These are phyloP conservation scores for Cuculus canorus DNA, from an alignment of 2,797 vertebrate species.

Conservation along the genomic window DNA sequence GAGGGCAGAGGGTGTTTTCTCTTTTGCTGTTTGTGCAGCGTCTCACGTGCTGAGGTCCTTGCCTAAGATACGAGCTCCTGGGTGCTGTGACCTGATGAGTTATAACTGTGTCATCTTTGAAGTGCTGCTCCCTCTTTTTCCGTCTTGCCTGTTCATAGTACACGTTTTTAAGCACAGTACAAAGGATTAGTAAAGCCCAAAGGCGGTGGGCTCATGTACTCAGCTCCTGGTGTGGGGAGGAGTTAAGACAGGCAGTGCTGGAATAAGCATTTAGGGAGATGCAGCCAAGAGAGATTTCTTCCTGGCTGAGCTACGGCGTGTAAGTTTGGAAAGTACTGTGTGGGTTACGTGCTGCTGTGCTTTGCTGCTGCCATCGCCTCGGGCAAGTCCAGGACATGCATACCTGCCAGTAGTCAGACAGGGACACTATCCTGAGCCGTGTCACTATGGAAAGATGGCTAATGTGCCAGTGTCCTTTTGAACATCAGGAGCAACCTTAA, in stretches of 20 bases:
- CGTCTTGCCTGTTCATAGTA: not conserved
- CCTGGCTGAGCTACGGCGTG: not conserved
- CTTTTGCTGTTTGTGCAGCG: not conserved
- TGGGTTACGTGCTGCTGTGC: not conserved
- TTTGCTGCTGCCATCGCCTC: not conserved
- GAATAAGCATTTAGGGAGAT: slow-evolving; percentile 32
- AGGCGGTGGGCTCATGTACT: not conserved
- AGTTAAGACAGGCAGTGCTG: slow-evolving; percentile 5
- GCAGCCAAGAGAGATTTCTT: slow-evolving; percentile 32
- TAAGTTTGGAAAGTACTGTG: not conserved
- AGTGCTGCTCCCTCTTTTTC: not conserved
- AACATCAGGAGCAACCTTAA: not conserved
- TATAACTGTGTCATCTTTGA: not conserved
- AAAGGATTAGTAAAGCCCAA: not conserved
- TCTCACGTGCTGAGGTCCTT: accelerated
- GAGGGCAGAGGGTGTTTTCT: not conserved
- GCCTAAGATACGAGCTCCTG: not conserved
- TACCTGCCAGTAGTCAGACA: not conserved
- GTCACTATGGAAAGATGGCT: not conserved
- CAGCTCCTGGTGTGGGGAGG: not conserved
- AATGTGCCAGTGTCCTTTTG: not conserved
- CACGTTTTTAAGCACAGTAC: not conserved
- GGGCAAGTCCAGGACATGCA: not conserved
- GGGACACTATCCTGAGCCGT: not conserved
- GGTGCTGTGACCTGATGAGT: not conserved